Percentiles rank a stretch among this genome's conserved stretches.
phyloP scores from a whole-genome alignment of 35 echinoderm and acorn worm species.

The Ptychodera flava region DNA sequence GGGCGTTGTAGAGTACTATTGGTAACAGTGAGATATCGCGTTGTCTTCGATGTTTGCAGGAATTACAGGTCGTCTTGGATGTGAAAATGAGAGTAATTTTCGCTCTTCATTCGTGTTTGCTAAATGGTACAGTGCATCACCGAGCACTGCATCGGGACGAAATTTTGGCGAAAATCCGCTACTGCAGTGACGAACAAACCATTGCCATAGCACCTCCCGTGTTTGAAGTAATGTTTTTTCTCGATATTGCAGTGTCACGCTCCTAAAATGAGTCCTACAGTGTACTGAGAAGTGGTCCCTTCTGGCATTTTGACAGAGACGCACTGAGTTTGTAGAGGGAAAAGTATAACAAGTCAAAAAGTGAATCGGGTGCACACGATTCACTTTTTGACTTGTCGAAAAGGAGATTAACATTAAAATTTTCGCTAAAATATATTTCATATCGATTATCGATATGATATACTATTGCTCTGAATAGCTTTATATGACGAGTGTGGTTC shows the following conservation, averaged over 20 bases:
- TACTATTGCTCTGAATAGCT: too few relatives aligned
- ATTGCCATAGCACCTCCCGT: neutral
- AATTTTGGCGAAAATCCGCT: neutral
- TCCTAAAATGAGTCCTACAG: neutral
- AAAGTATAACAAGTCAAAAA: neutral
- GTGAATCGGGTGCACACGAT: neutral
- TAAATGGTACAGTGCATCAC: neutral
- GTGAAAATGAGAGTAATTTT: neutral
- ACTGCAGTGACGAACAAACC: neutral
- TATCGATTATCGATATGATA: too few relatives aligned
- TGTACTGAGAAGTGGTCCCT: neutral
- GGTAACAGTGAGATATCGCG: neutral
- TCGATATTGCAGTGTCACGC: neutral
- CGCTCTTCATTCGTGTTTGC: neutral
- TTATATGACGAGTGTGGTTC: too few relatives aligned
- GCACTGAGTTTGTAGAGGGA: neutral
- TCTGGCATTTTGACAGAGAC: neutral
- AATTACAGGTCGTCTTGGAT: neutral
- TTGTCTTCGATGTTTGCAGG: neutral
- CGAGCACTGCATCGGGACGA: neutral
- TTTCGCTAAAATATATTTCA: too few relatives aligned
- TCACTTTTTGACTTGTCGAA: too few relatives aligned
- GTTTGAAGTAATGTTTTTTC: neutral
- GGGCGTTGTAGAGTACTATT: neutral
- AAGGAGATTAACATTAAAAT: too few relatives aligned